A percentile compares a stretch with the other conserved stretches of the same genome.
These are phyloP conservation scores for Sylvicola fuscatus DNA, from an alignment of 2,888 invertebrate species.

Conservation along the genomic window DNA sequence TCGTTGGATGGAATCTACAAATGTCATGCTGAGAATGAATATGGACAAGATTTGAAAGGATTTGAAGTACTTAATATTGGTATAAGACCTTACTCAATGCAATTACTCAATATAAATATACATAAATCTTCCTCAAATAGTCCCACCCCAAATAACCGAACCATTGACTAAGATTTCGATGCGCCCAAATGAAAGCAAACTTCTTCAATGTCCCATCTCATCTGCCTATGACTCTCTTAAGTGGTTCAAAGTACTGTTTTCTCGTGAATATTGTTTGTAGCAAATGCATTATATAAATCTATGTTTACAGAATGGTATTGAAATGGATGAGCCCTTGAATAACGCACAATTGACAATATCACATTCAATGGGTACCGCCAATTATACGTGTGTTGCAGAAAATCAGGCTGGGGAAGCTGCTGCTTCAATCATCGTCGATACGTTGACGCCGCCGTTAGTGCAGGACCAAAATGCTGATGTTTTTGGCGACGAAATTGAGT, in stretches of 20 bases:
- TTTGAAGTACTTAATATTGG: slow-evolving; percentile 14
- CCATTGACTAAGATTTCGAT: too few species aligned
- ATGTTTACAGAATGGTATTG: too few species aligned
- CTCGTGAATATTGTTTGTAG: too few species aligned
- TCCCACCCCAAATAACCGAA: too few species aligned
- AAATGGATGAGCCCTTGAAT: too few species aligned
- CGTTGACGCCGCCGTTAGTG: slow-evolving; percentile 30
- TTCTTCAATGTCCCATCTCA: too few species aligned
- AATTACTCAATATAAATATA: too few species aligned
- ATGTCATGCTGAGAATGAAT: slow-evolving; percentile 32
- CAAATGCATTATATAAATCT: too few species aligned
- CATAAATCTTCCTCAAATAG: too few species aligned
- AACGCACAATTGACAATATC: slow-evolving; percentile 1
- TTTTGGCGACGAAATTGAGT: slow-evolving; percentile 8
- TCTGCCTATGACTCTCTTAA: slow-evolving; percentile 5
- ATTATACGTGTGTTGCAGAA: slow-evolving; percentile 35
- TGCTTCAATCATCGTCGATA: slow-evolving; percentile 28
- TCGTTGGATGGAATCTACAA: slow-evolving; percentile 32
- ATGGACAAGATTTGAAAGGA: slow-evolving; percentile 23
- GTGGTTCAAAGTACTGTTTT: slow-evolving; percentile 7
- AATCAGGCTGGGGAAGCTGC: slow-evolving; percentile 35
- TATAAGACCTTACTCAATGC: slow-evolving; percentile 8
- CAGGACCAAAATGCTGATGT: slow-evolving; percentile 10
- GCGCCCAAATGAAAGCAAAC: too few species aligned
- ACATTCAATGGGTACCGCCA: slow-evolving; percentile 11